A percentile compares a stretch with the other conserved stretches of the same genome.
These are phyloP conservation scores for Tarsius wallacei DNA, from an alignment of 2,797 vertebrate genomes.

Conservation along the genomic window DNA sequence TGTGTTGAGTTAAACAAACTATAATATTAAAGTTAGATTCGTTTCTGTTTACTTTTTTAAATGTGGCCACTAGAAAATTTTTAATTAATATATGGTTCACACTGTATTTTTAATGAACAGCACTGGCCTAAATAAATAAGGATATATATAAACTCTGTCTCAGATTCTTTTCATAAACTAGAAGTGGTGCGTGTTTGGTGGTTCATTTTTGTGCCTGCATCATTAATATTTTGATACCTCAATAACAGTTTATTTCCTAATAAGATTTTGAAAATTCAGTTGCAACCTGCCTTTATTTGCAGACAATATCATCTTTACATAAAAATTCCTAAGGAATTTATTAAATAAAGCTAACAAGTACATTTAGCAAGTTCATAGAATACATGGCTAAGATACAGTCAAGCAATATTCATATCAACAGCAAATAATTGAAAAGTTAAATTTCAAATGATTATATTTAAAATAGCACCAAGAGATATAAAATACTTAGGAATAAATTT, in stretches of 20 bases:
- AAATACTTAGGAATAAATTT: background rate
- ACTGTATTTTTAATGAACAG: background rate
- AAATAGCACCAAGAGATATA: conserved; percentile 5
- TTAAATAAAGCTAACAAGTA: background rate
- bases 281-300: conserved; percentile 32
- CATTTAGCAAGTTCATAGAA: conserved; percentile 2
- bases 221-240: conserved; percentile 4
- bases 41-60: conserved; percentile 8
- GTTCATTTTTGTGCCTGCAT: background rate
- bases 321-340: conserved; percentile 20
- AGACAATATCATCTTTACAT: background rate
- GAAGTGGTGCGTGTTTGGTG: background rate
- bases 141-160: background rate
- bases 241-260: conserved; percentile 40
- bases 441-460: background rate
- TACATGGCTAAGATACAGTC: background rate
- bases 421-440: conserved; percentile 48
- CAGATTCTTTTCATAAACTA: background rate
- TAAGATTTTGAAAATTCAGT: conserved; percentile 24
- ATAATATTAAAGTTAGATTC: background rate
- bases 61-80: background rate
- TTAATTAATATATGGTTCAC: background rate
- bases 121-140: background rate
- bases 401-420: background rate
- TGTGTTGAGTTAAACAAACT: conserved; percentile 1